Evolutionary conservation across 2,888 invertebrate species (phyloP).

Genomic region (Palloptera scutellata): DNA sequence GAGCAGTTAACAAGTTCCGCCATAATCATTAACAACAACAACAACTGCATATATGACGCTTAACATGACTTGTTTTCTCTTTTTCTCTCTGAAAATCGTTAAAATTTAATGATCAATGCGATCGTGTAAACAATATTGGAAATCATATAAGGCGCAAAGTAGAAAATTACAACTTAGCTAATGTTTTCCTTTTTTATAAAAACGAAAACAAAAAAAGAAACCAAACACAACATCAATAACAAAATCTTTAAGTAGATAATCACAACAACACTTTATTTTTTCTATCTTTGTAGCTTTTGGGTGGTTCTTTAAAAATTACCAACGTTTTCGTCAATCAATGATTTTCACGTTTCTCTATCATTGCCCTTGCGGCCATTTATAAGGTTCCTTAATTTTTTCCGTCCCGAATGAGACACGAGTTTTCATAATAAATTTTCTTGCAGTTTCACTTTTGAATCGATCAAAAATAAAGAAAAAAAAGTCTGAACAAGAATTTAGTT

Average conservation of each 20-base stretch:
- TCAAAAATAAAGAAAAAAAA: constrained; percentile 1
- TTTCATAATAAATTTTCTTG: neutral
- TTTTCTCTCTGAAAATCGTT: neutral
- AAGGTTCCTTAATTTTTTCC: too few species aligned
- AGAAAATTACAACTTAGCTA: constrained; percentile 41
- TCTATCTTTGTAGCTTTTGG: constrained; percentile 12
- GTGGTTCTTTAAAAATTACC: constrained; percentile 23
- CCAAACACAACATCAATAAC: constrained; percentile 18
- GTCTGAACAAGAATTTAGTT: constrained; percentile 21
- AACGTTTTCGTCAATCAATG: constrained; percentile 38
- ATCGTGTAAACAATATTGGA: constrained; percentile 39
- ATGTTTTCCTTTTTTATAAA: constrained; percentile 35
- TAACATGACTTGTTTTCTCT: neutral
- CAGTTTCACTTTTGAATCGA: too few species aligned
- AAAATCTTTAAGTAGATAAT: constrained; percentile 9
- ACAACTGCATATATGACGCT: neutral
- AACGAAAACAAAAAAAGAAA: constrained; percentile 29
- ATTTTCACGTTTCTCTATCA: constrained; percentile 32
- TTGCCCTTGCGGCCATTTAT: too few species aligned
- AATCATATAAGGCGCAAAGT: constrained; percentile 42
- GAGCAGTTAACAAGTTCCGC: constrained; percentile 39
- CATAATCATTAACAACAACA: constrained; percentile 24
- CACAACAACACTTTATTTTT: constrained; percentile 31
- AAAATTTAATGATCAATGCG: constrained; percentile 31
- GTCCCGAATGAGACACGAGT: constrained; percentile 2